Percentiles rank a stretch among this genome's conserved stretches.
These are phyloP conservation scores for human (Homo sapiens) DNA, from an alignment of 2,113 vertebrate species.

Conservation along the genomic window DNA sequence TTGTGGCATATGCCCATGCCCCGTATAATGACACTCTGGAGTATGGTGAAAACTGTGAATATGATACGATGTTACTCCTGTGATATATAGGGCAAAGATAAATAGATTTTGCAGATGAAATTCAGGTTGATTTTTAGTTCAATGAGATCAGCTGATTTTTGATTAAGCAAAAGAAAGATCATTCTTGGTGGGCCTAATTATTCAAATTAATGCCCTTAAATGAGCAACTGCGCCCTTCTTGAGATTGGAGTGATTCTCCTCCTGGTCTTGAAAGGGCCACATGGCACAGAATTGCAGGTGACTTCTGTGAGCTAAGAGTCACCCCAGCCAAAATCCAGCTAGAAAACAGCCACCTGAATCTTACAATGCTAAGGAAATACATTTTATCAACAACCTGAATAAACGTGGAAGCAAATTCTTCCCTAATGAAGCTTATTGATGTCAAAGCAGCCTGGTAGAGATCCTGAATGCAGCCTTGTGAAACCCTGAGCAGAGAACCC, in stretches of 20 bases:
- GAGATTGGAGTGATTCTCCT: not conserved
- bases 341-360: not conserved
- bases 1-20: accelerated
- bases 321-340: not conserved
- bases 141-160: not conserved
- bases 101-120: not conserved
- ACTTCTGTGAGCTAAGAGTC: not conserved
- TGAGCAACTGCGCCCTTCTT: not conserved
- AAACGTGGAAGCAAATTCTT: not conserved
- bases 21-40: not conserved
- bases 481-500: not conserved
- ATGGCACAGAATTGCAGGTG: not conserved
- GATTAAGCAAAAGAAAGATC: not conserved
- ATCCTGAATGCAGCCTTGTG: not conserved
- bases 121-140: not conserved
- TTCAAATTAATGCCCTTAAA: not conserved
- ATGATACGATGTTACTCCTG: not conserved
- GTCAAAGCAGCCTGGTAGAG: not conserved
- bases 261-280: not conserved
- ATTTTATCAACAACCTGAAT: not conserved
- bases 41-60: not conserved
- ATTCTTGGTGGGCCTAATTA: not conserved
- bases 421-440: not conserved
- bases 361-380: not conserved
- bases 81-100: not conserved